phyloP scores from a whole-genome alignment of 2,113 vertebrate genomes.

The Galemys pyrenaicus region DNA sequence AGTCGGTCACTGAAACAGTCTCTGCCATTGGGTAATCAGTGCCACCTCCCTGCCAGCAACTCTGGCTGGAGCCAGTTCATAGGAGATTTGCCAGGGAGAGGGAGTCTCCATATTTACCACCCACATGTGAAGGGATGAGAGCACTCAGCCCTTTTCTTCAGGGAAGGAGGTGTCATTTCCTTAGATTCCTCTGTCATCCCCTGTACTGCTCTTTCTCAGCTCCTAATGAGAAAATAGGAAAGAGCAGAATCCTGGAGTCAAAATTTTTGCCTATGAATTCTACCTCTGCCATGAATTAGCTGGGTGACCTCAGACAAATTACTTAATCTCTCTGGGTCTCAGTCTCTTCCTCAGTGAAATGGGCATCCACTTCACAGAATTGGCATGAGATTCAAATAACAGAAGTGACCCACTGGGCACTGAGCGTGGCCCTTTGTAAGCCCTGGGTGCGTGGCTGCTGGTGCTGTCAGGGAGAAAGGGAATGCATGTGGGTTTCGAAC shows the following conservation, averaged over 20 bases:
- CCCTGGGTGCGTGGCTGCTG: not conserved
- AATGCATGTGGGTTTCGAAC: not conserved
- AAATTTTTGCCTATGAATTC: not conserved
- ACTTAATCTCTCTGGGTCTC: too few relatives aligned
- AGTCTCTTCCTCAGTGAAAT: too few relatives aligned
- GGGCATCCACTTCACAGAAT: not conserved
- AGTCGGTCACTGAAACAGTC: not conserved
- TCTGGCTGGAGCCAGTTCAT: not conserved
- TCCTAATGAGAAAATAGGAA: not conserved
- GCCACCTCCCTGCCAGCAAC: not conserved
- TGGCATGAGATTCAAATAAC: not conserved
- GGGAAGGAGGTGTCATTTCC: not conserved
- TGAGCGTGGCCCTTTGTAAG: rapidly evolving
- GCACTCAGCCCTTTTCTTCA: not conserved
- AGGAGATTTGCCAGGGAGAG: not conserved
- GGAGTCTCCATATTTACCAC: not conserved
- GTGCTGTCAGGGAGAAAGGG: rapidly evolving
- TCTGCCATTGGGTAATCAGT: not conserved
- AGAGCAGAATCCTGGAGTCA: not conserved
- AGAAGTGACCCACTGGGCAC: not conserved
- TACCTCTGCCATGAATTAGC: not conserved
- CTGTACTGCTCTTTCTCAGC: not conserved
- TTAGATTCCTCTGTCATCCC: not conserved
- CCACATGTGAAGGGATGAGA: not conserved
- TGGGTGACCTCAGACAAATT: too few relatives aligned